Evolutionary conservation across 2,888 invertebrate genomes (phyloP), one percentile per base, ranked within the genome.

Genomic region (Spodoptera littoralis): DNA sequence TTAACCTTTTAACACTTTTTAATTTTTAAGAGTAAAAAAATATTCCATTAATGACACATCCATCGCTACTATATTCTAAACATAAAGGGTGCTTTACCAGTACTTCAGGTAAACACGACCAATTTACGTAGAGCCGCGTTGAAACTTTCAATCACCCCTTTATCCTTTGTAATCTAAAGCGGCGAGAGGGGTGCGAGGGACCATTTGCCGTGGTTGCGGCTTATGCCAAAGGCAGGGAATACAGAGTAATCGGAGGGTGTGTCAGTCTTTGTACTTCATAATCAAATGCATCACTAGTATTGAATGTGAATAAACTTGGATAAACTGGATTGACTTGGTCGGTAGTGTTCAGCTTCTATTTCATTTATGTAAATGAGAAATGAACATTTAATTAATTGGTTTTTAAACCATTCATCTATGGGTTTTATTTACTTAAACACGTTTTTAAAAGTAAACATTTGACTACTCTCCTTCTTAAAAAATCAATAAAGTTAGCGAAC

Each of bases 51-150:
- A 42, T 74, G 73, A 27, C 80, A 68, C 77, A 83, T 88, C 86
- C 76, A 86, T 74, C 60, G 54, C 60, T 55, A 65, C 63, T 81
- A 82, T 53, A 69, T 82, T 84, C 60, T 56, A 63, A 77, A 77
- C 75, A 75, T 83, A 75, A 84, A 86, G 87, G 87, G 85, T 86
- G 86, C 86, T 90, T 82, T 84, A 86, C 81, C 65, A 61, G 71
- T 71, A 85, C 83, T 91, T 87, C 91, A 91, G 91, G 92, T 92
- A 88, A 89, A 88, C 84, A 86, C 77, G 81, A 82, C 91, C 87
- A 88, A 84, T 86, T 80, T 79, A 78, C 64, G 72, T 79, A 80
- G 89, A 88, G 68, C 88, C 78, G 71, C 84, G 82, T 83, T 88
- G 83, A 87, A 84, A 84, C 84, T 86, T 87, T 84, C 84, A 84